phyloP scores from a whole-genome alignment of 2,113 vertebrate species.

The Pterocles orientalis region DNA sequence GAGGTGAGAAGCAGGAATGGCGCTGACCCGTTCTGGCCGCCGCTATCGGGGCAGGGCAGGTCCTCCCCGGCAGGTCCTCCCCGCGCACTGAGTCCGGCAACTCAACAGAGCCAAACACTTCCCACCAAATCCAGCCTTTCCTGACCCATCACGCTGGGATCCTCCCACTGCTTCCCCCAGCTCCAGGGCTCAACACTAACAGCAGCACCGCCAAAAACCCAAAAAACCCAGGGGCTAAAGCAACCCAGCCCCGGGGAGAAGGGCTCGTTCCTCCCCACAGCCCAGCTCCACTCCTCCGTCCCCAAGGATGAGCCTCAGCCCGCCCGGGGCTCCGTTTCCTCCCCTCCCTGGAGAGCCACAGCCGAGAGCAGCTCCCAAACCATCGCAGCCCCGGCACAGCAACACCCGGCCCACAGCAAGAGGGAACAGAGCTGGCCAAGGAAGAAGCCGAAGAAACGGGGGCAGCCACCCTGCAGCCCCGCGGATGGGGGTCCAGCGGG shows the following conservation, averaged over 20 bases:
- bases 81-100: rapidly evolving
- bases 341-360: not conserved
- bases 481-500: rapidly evolving
- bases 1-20: not conserved
- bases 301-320: not conserved
- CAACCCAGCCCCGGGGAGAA: not conserved
- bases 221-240: not conserved
- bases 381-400: rapidly evolving
- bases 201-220: not conserved
- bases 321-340: rapidly evolving
- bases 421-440: rapidly evolving
- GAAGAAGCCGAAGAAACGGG: no score
- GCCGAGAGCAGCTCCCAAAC: not conserved
- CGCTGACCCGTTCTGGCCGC: not conserved
- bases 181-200: rapidly evolving
- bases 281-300: not conserved
- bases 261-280: not conserved
- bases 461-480: not conserved
- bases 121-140: not conserved
- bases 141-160: not conserved
- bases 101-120: rapidly evolving
- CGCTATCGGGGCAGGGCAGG: rapidly evolving
- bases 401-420: rapidly evolving
- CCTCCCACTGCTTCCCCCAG: not conserved
- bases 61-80: not conserved